These are phyloP conservation scores for Globia sparganii DNA, from an alignment of 2,888 invertebrate genomes.

Conservation along the genomic window DNA sequence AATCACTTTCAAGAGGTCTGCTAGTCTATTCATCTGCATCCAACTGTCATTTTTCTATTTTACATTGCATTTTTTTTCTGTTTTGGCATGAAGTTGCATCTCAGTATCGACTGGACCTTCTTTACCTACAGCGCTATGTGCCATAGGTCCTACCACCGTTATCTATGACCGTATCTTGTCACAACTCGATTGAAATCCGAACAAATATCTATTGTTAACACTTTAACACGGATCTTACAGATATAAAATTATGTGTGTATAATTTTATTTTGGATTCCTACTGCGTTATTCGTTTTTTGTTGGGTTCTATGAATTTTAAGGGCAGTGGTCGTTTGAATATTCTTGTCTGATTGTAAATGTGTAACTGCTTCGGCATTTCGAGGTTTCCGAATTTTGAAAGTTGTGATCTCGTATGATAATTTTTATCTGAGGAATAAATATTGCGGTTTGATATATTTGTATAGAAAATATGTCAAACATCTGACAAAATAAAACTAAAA, in stretches of 20 bases:
- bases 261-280: conserved; percentile 79
- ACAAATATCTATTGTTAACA: conserved; percentile 81
- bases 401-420: neutral
- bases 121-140: conserved; percentile 12
- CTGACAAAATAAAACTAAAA: too few relatives aligned
- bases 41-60: neutral
- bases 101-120: conserved; percentile 24
- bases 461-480: too few relatives aligned
- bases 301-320: conserved; percentile 58
- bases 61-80: too few relatives aligned
- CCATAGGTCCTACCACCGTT: conserved; percentile 57
- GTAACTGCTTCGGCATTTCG: conserved; percentile 34
- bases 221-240: conserved; percentile 82
- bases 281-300: conserved; percentile 72
- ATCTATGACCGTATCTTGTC: conserved; percentile 66
- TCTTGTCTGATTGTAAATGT: conserved; percentile 42
- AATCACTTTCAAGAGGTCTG: neutral
- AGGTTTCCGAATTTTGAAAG: conserved; percentile 6
- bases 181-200: conserved; percentile 69
- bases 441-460: too few relatives aligned
- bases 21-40: neutral
- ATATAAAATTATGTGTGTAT: conserved; percentile 76
- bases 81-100: neutral
- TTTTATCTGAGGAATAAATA: too few relatives aligned
- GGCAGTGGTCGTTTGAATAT: conserved; percentile 36